Evolutionary conservation across 2,797 vertebrate species (phyloP), one percentile per base, ranked within the genome.

Genomic region (Lagocephalus sceleratus): DNA sequence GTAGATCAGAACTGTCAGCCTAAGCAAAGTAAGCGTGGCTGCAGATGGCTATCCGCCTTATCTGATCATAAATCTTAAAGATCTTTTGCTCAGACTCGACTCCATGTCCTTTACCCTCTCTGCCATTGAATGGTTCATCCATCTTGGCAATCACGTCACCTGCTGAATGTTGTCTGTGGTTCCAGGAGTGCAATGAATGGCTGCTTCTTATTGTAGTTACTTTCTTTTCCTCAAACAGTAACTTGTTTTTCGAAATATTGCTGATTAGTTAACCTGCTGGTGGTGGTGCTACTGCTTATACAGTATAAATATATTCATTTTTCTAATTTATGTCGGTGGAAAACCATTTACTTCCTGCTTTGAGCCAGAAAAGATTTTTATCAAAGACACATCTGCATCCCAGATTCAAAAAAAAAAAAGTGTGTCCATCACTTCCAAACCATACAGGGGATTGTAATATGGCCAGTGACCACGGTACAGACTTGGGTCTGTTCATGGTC

Each of bases 51-150:
- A 87, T 87, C 80, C 76, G 66, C 65, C 66, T 84, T 86, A 87
- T 88, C 88, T 85, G 69, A 56, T 74, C 76, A 85, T 88, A 88
- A 87, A 87, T 84, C 85, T 86, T 57, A 75, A 78, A 59, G 57
- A 71, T 79, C 54, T 54, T 72, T 60, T 44, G 63, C 65, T 75
- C 66, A 54, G 48, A 52, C 44, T 78, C 51, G 82, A 76, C 60
- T 61, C 59, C 51, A 38, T 45, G 57, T 46, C 60, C 57, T 72
- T 55, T 63, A 50, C 75, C 39, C 35, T n/a, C 32, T 40, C 26
- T 46, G 15, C 58, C 60, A 57, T 41, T 47, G 55, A 49, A 42
- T 52, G 43, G n/a, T 50, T 9, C 35, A 20, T 35, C 35, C 10
- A 1, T 14, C 32, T 12, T 35, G 12, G 32, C 6, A 45, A 15